Conservation (phyloP, 1,140 invertebrate species). For the Diorhabda carinulata region DNA sequence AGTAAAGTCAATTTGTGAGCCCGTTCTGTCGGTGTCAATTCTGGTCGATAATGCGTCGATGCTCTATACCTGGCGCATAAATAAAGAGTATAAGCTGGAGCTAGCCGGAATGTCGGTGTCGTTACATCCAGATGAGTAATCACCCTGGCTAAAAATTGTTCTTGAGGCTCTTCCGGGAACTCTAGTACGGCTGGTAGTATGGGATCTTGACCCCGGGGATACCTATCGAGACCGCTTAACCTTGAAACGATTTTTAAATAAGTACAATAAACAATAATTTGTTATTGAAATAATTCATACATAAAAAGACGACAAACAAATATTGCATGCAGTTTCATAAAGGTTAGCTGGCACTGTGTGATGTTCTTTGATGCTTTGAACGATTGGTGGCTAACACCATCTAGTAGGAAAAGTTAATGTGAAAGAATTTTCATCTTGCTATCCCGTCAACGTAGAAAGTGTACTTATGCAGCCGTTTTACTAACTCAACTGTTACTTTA, state of each 20-base stretch:
- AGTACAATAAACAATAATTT: no score
- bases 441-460: no score
- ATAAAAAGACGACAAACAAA: no score
- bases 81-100: slow-evolving; percentile 93
- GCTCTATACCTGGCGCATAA: slow-evolving; percentile 87
- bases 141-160: slow-evolving; percentile 81
- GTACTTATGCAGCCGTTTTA: no score
- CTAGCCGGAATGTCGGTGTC: slow-evolving; percentile 79
- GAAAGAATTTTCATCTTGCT: no score
- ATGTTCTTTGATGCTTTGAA: no score
- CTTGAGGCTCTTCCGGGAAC: slow-evolving; percentile 91
- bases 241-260: slow-evolving; percentile 22
- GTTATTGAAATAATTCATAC: no score
- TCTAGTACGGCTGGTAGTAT: slow-evolving; percentile 92
- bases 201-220: slow-evolving; percentile 71
- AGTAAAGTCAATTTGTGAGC: slow-evolving; percentile 85
- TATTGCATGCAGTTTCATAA: no score
- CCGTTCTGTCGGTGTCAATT: slow-evolving; percentile 84
- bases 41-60: slow-evolving; percentile 88
- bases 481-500: no score
- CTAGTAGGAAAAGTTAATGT: no score
- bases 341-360: no score
- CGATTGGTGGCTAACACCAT: no score
- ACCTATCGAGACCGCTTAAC: slow-evolving; percentile 41
- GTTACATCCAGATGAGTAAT: slow-evolving; percentile 84